Percentiles rank a stretch among this genome's conserved stretches.
Evolutionary conservation across 2,113 vertebrate genomes (phyloP).

Genomic region (Chionodraco myersi): DNA sequence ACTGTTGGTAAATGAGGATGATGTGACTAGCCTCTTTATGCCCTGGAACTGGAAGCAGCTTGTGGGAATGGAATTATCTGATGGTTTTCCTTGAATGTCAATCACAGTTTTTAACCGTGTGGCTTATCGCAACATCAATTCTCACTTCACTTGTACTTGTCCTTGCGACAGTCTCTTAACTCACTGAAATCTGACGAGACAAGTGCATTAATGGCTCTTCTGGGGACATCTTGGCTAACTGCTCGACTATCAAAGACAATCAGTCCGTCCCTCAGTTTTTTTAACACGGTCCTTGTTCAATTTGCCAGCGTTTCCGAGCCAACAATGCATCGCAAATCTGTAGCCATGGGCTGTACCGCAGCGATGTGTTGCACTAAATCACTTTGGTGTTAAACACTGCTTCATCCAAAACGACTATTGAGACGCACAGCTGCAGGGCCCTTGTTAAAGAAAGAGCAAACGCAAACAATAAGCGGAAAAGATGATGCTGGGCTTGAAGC

Average conservation of each 20-base stretch:
- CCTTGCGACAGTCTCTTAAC: constrained; percentile 29
- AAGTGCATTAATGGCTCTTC: constrained; percentile 24
- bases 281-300: constrained; percentile 28
- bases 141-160: constrained; percentile 26
- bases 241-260: constrained; percentile 5
- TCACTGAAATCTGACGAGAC: constrained; percentile 36
- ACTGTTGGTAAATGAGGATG: constrained; percentile 19
- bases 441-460: constrained; percentile 57
- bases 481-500: constrained; percentile 70
- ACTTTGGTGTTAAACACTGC: constrained; percentile 63
- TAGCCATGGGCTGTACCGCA: constrained; percentile 27
- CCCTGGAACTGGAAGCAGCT: constrained; percentile 31
- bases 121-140: constrained; percentile 35
- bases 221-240: constrained; percentile 18
- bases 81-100: constrained; percentile 21
- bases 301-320: constrained; percentile 30
- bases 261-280: constrained; percentile 13
- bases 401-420: constrained; percentile 32
- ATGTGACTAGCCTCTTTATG: constrained; percentile 52
- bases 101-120: constrained; percentile 35
- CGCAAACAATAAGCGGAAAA: constrained; percentile 78
- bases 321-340: constrained; percentile 45
- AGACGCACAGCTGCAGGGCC: constrained; percentile 74
- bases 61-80: constrained; percentile 20
- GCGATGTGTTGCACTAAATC: constrained; percentile 39